A percentile compares a stretch with the other conserved stretches of the same genome.
Evolutionary conservation across 2,888 invertebrate genomes (phyloP).

Genomic region (Dryadula phaetusa): DNA sequence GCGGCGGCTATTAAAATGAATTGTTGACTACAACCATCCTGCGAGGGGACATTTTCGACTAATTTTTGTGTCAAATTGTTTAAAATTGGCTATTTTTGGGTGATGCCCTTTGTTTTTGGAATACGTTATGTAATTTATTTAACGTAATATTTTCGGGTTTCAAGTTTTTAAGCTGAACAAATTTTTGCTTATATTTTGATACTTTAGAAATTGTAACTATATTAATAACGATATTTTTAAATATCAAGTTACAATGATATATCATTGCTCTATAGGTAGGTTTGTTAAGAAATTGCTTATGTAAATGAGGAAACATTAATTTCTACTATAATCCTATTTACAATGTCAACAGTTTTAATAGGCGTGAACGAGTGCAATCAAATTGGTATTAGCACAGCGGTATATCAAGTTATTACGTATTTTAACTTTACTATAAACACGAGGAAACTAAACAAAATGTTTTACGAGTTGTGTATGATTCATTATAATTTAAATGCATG

Average conservation of each 20-base stretch:
- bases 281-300: neutral
- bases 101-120: neutral
- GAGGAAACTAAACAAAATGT: constrained; percentile 15
- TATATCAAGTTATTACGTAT: constrained; percentile 40
- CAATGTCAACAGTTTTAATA: constrained; percentile 36
- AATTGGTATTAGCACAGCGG: constrained; percentile 40
- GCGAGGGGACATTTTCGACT: constrained; percentile 43
- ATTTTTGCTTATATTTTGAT: too few species aligned
- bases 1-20: constrained; percentile 72
- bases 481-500: neutral
- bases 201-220: too few species aligned
- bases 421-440: constrained; percentile 31
- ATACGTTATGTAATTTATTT: constrained; percentile 13
- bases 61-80: constrained; percentile 46
- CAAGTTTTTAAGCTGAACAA: too few species aligned
- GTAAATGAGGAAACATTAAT: constrained; percentile 9
- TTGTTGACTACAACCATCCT: constrained; percentile 71
- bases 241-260: neutral
- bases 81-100: constrained; percentile 23
- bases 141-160: neutral
- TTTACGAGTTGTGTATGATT: neutral
- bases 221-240: too few species aligned
- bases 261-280: neutral
- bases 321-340: constrained; percentile 17
- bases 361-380: constrained; percentile 41